Evolutionary conservation across 2,888 invertebrate genomes (phyloP), one percentile per base, ranked within the genome.

Genomic region (Lasioglossum zephyrum): DNA sequence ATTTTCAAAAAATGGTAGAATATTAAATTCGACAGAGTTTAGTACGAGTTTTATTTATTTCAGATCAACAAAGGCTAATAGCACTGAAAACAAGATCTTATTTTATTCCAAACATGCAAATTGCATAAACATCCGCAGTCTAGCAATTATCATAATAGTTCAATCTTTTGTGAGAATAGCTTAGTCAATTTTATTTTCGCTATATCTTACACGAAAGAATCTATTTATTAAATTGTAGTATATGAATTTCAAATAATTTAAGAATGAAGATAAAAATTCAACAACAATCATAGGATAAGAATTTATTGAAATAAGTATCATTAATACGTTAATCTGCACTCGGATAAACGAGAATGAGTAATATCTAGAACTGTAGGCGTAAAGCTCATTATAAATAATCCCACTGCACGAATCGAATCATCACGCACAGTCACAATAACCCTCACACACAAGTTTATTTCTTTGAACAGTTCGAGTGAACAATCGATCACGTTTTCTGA

Each of bases 401-500:
- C 36, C n/a, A 53, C 73, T 31, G 31, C 60, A 41, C 26, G 63
- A 69, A 70, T 76, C 39, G n/a, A 69, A 69, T 75, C 73, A 53
- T 81, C 75, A 22, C 6, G 22, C 57, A 41, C 36, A 70, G 53
- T 77, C 41, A 26, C 53, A 86, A 70, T 69, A 74, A 47, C 26
- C 31, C 76, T 81, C 44, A 6, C 11, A 13, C 18, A 9, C 4
- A 63, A 49, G 87, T 89, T 89, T 89, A 81, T 89, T 89, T 87
- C 60, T 77, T 22, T n/a, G 72, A 18, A 31, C 49, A 73, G 49
- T n/a, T 77, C 74, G 76, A 72, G 76, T 22, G 80, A 83, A 82
- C 82, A 74, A 89, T 89, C 87, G 57, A 70, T 81, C 79, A 78
- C 31, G 63, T 81, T 86, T 87, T 60, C 89, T 77, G 82, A 77